These are phyloP conservation scores for Macroramphosus scolopax DNA, from an alignment of 2,797 vertebrate species.

Conservation along the genomic window DNA sequence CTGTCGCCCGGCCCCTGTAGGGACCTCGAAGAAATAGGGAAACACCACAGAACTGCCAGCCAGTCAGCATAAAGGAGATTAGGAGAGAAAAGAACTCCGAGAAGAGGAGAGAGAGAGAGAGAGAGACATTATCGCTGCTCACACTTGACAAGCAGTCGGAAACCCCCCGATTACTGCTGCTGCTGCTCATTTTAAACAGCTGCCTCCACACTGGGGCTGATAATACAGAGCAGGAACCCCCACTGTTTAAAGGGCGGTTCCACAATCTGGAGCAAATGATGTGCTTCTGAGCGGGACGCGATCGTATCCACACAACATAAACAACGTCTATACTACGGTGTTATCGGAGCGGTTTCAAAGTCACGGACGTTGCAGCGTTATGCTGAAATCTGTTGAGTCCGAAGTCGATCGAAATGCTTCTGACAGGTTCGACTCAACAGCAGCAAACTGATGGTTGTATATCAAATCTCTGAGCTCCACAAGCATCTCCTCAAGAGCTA, in stretches of 20 bases:
- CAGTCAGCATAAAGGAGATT: constrained; percentile 68
- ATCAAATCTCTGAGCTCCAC: no score
- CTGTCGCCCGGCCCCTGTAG: constrained; percentile 49
- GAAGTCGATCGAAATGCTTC: no score
- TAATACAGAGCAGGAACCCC: constrained; percentile 37
- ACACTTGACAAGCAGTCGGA: constrained; percentile 57
- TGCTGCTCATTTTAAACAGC: constrained; percentile 59
- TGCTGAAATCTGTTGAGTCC: no score
- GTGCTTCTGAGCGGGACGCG: constrained; percentile 15
- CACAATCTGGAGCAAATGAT: constrained; percentile 33
- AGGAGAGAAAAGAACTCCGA: constrained; percentile 47
- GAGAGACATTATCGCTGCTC: constrained; percentile 61
- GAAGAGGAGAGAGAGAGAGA: constrained; percentile 34
- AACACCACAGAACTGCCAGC: constrained; percentile 55
- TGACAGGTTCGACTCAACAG: no score
- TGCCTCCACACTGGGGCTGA: constrained; percentile 25
- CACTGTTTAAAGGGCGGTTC: constrained; percentile 34
- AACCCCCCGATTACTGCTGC: constrained; percentile 64
- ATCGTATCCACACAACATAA: constrained; percentile 14
- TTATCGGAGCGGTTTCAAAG: neutral
- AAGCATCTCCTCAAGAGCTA: no score
- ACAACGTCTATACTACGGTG: neutral
- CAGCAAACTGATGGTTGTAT: no score
- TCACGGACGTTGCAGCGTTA: no score
- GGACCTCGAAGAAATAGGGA: constrained; percentile 54